These are phyloP conservation scores for Gadopsis marmoratus DNA, from an alignment of 2,797 vertebrate species.

Conservation along the genomic window DNA sequence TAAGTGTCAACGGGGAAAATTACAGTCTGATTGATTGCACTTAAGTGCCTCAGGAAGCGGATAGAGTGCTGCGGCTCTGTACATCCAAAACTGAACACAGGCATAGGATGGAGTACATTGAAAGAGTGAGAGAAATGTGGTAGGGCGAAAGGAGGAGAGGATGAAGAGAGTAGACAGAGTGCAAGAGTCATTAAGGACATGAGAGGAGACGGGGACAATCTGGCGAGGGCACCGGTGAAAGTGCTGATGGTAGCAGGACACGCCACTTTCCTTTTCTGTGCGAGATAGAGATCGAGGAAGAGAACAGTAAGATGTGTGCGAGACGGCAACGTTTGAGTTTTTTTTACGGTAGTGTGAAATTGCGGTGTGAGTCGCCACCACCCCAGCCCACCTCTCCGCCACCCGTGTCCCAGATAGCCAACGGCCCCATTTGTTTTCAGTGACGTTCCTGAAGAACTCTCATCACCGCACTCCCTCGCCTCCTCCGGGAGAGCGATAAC, in stretches of 20 bases:
- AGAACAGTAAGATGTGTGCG: conserved; percentile 17
- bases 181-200: conserved; percentile 58
- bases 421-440: conserved; percentile 58
- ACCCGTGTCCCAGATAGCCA: conserved; percentile 68
- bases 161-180: conserved; percentile 9
- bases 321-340: conserved; percentile 7
- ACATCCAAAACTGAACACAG: conserved; percentile 23
- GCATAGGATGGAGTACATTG: conserved; percentile 5
- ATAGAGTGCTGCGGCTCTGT: conserved; percentile 31
- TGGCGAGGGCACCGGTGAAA: conserved; percentile 70
- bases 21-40: conserved; percentile 65
- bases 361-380: conserved; percentile 24
- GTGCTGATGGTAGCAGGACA: conserved; percentile 74
- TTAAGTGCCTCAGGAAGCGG: conserved; percentile 37
- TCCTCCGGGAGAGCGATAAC: conserved; percentile 17
- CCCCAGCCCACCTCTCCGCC: conserved; percentile 6
- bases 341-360: conserved; percentile 25
- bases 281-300: neutral
- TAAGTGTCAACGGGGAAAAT: conserved; percentile 58
- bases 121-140: neutral
- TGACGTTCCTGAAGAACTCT: conserved; percentile 62
- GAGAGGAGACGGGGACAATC: conserved; percentile 51
- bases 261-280: neutral
- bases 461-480: conserved; percentile 15
- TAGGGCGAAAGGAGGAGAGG: neutral